These are phyloP conservation scores for Poecilia latipinna DNA, from an alignment of 2,113 vertebrate species.

Conservation along the genomic window DNA sequence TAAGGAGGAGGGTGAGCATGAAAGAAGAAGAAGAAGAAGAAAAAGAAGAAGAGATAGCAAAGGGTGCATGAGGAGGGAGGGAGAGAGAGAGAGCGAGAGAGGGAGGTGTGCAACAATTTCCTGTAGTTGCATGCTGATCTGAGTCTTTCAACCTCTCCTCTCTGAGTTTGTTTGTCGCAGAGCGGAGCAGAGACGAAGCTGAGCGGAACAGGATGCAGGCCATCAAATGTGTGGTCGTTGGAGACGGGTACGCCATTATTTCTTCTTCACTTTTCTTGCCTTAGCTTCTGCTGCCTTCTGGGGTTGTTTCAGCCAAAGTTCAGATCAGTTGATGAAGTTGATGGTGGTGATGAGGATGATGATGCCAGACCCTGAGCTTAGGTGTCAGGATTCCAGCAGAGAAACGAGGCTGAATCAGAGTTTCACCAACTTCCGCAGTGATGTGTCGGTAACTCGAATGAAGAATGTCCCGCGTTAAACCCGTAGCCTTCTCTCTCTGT, in stretches of 20 bases:
- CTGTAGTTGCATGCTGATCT: conserved; percentile 57
- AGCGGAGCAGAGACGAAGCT: conserved; percentile 33
- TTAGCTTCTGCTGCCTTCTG: neutral
- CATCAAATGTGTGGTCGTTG: conserved; percentile 94
- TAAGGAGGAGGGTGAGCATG: conserved; percentile 34
- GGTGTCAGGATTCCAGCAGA: neutral
- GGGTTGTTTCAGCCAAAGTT: accelerated
- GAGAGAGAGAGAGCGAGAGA: neutral
- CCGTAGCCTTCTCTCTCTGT: neutral
- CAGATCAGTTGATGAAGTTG: neutral
- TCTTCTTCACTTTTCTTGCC: conserved; percentile 42
- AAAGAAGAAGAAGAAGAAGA: conserved; percentile 1
- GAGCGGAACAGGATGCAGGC: conserved; percentile 85
- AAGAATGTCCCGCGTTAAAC: neutral
- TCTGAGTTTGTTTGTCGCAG: conserved; percentile 44
- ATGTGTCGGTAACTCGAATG: neutral
- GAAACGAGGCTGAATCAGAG: neutral
- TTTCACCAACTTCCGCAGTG: conserved; percentile 16
- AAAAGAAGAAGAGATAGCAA: neutral
- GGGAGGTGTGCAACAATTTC: conserved; percentile 69
- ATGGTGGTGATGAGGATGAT: too few species aligned
- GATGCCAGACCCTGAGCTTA: neutral
- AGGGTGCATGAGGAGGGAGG: conserved; percentile 10
- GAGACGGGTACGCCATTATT: conserved; percentile 86
- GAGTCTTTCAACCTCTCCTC: conserved; percentile 41